These are phyloP conservation scores for Platycercus adscitus DNA, from an alignment of 2,113 vertebrate genomes.

Conservation along the genomic window DNA sequence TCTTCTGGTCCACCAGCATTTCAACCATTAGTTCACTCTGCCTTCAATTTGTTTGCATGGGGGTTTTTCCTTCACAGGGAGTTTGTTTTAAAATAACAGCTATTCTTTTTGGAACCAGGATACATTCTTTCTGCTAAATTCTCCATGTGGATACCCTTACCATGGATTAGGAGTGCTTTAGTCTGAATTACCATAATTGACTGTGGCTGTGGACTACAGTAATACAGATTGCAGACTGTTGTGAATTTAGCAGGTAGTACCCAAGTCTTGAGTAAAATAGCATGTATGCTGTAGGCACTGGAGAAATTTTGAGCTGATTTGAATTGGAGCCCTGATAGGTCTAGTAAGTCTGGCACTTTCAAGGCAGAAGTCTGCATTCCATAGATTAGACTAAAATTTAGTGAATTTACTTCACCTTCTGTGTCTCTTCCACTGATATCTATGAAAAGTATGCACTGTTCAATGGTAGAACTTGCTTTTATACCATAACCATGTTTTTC, in stretches of 20 bases:
- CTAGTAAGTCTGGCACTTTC: not conserved
- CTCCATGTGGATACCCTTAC: not conserved
- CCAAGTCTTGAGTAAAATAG: not conserved
- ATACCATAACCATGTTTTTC: not conserved
- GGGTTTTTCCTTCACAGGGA: not conserved
- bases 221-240: not conserved
- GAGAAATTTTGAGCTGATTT: not conserved
- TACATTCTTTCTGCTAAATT: not conserved
- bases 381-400: not conserved
- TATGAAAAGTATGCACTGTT: not conserved
- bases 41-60: not conserved
- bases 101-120: not conserved
- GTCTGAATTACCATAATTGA: not conserved
- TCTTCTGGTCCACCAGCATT: not conserved
- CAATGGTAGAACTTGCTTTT: not conserved
- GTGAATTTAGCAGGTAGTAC: not conserved
- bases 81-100: not conserved
- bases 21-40: not conserved
- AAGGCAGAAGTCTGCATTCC: not conserved
- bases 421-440: not conserved
- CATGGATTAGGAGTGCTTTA: not conserved
- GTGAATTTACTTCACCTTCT: not conserved
- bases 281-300: not conserved
- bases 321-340: not conserved
- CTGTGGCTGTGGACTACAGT: not conserved